A percentile compares a stretch with the other conserved stretches of the same genome.
Conservation (phyloP, 1,140 invertebrate species). For the Elymnias hypermnestra region DNA sequence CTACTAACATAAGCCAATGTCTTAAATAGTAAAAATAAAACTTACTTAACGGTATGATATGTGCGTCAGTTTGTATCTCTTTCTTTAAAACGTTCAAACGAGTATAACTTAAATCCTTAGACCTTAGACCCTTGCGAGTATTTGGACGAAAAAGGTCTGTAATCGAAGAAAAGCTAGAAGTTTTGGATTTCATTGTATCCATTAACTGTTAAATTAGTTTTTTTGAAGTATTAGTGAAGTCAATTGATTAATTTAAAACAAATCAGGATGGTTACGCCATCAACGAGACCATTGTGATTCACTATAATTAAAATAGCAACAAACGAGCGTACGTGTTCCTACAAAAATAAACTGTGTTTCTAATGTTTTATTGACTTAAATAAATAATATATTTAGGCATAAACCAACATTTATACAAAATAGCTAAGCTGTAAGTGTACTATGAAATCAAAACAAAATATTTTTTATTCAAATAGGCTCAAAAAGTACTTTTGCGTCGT, state of each 20-base stretch:
- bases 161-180: constrained; percentile 44
- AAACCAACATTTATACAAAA: too few relatives aligned
- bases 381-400: too few relatives aligned
- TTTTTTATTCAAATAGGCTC: too few relatives aligned
- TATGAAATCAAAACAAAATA: too few relatives aligned
- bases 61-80: constrained; percentile 57
- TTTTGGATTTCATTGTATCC: constrained; percentile 39
- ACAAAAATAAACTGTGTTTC: too few relatives aligned
- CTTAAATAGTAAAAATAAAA: constrained; percentile 1
- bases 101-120: constrained; percentile 49
- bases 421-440: too few relatives aligned
- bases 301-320: too few relatives aligned
- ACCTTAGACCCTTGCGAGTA: constrained; percentile 45
- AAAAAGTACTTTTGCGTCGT: too few relatives aligned
- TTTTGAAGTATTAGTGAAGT: too few relatives aligned
- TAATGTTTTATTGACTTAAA: too few relatives aligned
- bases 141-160: constrained; percentile 57
- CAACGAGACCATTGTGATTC: background rate
- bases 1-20: background rate
- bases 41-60: constrained; percentile 55
- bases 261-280: constrained; percentile 1
- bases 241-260: background rate
- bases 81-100: constrained; percentile 49
- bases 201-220: too few relatives aligned
- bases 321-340: too few relatives aligned